Evolutionary conservation across 2,888 invertebrate species (phyloP).

Genomic region (Apamea monoglypha): DNA sequence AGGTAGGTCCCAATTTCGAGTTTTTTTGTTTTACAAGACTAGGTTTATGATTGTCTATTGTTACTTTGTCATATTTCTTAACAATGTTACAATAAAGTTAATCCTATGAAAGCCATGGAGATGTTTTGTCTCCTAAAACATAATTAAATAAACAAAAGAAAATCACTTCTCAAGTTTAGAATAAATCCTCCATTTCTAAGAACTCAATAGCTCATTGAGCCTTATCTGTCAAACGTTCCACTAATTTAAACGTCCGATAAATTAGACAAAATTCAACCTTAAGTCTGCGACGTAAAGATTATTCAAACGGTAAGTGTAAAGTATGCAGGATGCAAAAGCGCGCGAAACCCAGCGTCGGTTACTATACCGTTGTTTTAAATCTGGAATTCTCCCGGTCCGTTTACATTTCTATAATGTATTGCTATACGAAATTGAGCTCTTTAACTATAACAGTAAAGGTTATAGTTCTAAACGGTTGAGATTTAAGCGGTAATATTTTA

Average conservation of each 20-base stretch:
- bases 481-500: constrained; percentile 53
- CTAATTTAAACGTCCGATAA: neutral
- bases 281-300: neutral
- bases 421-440: constrained; percentile 46
- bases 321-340: constrained; percentile 61
- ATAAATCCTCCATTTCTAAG: constrained; percentile 57
- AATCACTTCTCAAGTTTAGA: constrained; percentile 30
- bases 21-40: constrained; percentile 23
- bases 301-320: constrained; percentile 26
- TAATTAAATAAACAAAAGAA: constrained; percentile 45
- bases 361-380: constrained; percentile 78
- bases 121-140: neutral
- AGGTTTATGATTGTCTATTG: neutral
- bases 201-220: constrained; percentile 64
- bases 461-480: constrained; percentile 7
- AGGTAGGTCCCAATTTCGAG: too few relatives aligned
- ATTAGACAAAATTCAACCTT: constrained; percentile 35
- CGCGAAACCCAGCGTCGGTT: constrained; percentile 67
- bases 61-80: constrained; percentile 33
- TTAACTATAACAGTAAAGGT: accelerated
- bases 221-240: constrained; percentile 58
- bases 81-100: neutral
- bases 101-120: neutral
- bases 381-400: constrained; percentile 77
- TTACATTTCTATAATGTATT: constrained; percentile 44